Evolutionary conservation across 2,113 vertebrate genomes (phyloP).

Genomic region (Atherinomorus stipes): DNA sequence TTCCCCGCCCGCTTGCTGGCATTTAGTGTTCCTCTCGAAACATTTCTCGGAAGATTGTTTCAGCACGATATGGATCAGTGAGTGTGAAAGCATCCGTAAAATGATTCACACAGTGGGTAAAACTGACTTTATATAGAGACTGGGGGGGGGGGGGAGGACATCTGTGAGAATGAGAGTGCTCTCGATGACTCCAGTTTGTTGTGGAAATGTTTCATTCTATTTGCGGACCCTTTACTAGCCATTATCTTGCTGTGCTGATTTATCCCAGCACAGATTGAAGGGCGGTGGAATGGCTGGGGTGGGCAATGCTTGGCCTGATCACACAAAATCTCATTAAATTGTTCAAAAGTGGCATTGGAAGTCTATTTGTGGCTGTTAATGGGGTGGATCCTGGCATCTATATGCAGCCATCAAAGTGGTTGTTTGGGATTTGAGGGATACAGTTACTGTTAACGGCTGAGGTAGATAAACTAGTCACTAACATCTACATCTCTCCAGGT

Average conservation of each 20-base stretch:
- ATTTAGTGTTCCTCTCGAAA: constrained; percentile 42
- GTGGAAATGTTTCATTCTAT: constrained; percentile 41
- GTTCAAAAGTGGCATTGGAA: constrained; percentile 23
- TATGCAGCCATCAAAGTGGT: neutral
- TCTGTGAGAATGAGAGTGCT: constrained; percentile 33
- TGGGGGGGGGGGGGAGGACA: constrained; percentile 19
- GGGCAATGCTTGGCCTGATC: constrained; percentile 6
- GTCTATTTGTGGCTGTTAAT: constrained; percentile 34
- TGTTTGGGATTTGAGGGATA: constrained; percentile 26
- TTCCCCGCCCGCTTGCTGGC: constrained; percentile 24
- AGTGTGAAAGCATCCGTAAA: constrained; percentile 55
- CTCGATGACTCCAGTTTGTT: constrained; percentile 18
- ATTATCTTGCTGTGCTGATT: constrained; percentile 21
- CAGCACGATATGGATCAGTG: constrained; percentile 53
- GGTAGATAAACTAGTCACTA: constrained; percentile 11
- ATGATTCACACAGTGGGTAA: constrained; percentile 50
- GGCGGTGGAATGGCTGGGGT: neutral
- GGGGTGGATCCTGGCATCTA: constrained; percentile 6
- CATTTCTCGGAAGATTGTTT: constrained; percentile 50
- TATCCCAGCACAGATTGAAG: constrained; percentile 23
- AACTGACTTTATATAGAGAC: constrained; percentile 55
- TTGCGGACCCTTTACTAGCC: constrained; percentile 19
- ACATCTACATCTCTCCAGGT: constrained; percentile 1
- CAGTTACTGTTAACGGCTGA: constrained; percentile 20
- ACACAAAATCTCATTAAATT: constrained; percentile 46